These are phyloP conservation scores for Jordanella pulchra DNA, from an alignment of 2,797 vertebrate genomes.

Conservation along the genomic window DNA sequence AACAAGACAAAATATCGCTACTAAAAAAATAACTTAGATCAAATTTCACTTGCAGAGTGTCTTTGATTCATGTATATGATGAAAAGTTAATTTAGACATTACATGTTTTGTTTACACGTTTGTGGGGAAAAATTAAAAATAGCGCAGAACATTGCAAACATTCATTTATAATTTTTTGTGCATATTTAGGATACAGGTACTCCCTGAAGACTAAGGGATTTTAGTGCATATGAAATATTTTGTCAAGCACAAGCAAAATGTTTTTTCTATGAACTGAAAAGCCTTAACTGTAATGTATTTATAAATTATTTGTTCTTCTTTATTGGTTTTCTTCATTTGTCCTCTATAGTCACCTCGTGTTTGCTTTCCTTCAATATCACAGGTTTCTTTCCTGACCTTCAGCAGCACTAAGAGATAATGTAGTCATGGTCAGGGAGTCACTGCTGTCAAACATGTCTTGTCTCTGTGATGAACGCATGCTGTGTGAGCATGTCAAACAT, in stretches of 20 bases:
- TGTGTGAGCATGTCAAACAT: slow-evolving; percentile 80
- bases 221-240: background rate
- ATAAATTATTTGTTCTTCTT: background rate
- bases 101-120: background rate
- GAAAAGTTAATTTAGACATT: no score
- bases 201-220: background rate
- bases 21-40: no score
- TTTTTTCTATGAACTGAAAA: background rate
- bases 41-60: no score
- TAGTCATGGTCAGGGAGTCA: slow-evolving; percentile 81
- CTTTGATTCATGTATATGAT: no score
- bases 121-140: background rate
- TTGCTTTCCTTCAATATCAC: slow-evolving; percentile 24
- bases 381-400: slow-evolving; percentile 74
- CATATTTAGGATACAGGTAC: background rate
- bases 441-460: slow-evolving; percentile 76
- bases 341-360: slow-evolving; percentile 23
- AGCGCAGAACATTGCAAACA: no score
- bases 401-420: slow-evolving; percentile 77
- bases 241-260: background rate
- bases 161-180: no score
- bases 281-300: background rate
- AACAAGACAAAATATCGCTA: background rate
- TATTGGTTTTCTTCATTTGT: slow-evolving; percentile 5
- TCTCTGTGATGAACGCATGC: slow-evolving; percentile 71